These are phyloP conservation scores for Slavum lentiscoides DNA, from an alignment of 2,888 invertebrate genomes.

Conservation along the genomic window DNA sequence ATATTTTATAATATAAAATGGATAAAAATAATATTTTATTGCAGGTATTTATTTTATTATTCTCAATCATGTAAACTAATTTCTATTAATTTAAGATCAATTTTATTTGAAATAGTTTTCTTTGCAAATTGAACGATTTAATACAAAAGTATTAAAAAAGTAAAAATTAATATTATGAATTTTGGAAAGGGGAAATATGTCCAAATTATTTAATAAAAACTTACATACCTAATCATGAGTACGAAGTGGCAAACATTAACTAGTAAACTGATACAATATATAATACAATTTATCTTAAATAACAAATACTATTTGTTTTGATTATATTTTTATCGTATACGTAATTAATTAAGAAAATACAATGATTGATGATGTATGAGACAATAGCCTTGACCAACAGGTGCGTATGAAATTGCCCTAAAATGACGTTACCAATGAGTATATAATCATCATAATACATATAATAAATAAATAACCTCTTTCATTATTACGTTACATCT, in stretches of 20 bases:
- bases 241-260: slow-evolving; percentile 16
- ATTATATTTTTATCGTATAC: slow-evolving; percentile 24
- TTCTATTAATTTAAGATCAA: too few relatives aligned
- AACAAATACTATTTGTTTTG: slow-evolving; percentile 22
- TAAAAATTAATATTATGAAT: background rate
- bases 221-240: slow-evolving; percentile 17
- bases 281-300: slow-evolving; percentile 27
- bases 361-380: slow-evolving; percentile 17
- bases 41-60: too few relatives aligned
- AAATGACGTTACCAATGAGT: slow-evolving; percentile 32
- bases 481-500: slow-evolving; percentile 1
- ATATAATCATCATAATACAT: background rate
- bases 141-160: background rate
- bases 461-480: slow-evolving; percentile 18
- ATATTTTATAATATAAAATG: too few relatives aligned
- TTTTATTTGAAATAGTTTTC: too few relatives aligned
- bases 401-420: slow-evolving; percentile 12
- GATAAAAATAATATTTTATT: too few relatives aligned
- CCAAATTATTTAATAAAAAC: background rate
- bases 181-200: background rate
- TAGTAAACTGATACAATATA: slow-evolving; percentile 17
- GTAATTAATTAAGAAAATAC: slow-evolving; percentile 33
- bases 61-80: too few relatives aligned
- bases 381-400: slow-evolving; percentile 40
- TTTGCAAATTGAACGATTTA: too few relatives aligned